phyloP scores from a whole-genome alignment of 2,113 vertebrate genomes.

The Dissostichus mawsoni region DNA sequence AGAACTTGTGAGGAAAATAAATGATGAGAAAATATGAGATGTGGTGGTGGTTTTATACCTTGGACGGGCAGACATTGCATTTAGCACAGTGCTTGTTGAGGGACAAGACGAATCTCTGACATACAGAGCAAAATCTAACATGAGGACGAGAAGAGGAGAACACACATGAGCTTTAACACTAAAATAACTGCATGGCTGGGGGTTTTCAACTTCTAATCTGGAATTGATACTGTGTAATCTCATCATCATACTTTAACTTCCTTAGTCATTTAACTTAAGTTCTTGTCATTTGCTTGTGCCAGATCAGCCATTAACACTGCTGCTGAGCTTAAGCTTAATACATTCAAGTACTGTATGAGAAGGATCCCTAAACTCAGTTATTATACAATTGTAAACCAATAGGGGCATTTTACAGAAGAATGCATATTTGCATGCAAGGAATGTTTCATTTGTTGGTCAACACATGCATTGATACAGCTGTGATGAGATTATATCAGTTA shows the following conservation, averaged over 20 bases:
- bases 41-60: slow-evolving; percentile 82
- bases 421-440: not conserved
- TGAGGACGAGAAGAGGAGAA: not conserved
- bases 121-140: slow-evolving; percentile 88
- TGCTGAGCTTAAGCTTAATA: no score
- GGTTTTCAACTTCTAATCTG: no score
- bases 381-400: not conserved
- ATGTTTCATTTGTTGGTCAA: not conserved
- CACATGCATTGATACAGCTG: no score
- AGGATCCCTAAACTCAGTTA: not conserved
- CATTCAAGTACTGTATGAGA: not conserved
- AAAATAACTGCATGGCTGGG: no score
- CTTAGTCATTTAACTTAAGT: no score
- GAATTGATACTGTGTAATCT: no score
- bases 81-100: slow-evolving; percentile 92
- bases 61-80: slow-evolving; percentile 93
- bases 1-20: no score
- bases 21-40: not conserved
- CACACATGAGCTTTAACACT: no score
- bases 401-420: not conserved
- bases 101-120: slow-evolving; percentile 89
- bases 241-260: no score
- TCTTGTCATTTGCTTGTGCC: no score
- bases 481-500: not conserved
- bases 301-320: no score